A percentile compares a stretch with the other conserved stretches of the same genome.
phyloP scores from a whole-genome alignment of 2,797 vertebrate species.

The Hypotaenidia okinawae region DNA sequence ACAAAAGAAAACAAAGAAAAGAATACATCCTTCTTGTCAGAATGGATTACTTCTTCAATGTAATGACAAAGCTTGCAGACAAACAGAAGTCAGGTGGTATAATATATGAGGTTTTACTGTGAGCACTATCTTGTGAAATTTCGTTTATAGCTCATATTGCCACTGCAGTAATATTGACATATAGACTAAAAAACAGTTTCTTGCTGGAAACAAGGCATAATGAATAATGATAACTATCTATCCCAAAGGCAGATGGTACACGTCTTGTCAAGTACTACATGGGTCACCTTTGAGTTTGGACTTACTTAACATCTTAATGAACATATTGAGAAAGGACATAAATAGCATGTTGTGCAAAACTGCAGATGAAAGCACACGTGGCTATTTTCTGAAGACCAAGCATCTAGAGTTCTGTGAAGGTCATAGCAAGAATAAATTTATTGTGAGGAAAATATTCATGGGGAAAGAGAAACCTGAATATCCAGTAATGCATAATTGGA shows the following conservation, averaged over 20 bases:
- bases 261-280: neutral
- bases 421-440: neutral
- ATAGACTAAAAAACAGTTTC: neutral
- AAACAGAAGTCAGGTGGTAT: neutral
- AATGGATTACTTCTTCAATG: neutral
- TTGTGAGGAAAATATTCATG: neutral
- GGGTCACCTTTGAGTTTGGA: neutral
- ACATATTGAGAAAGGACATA: neutral
- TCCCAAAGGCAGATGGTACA: neutral
- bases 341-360: neutral
- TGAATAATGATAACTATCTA: constrained; percentile 9
- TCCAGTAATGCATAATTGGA: neutral
- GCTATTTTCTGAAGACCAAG: neutral
- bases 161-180: neutral
- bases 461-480: neutral
- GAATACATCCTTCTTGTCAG: neutral
- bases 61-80: neutral
- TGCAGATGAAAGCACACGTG: neutral
- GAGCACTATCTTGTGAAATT: neutral
- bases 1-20: neutral
- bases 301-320: neutral
- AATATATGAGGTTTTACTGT: neutral
- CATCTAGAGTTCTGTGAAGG: neutral
- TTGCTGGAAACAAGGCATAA: neutral
- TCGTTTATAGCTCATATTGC: constrained; percentile 12